phyloP scores from a whole-genome alignment of 2,797 vertebrate species.

The Mastacembelus armatus region DNA sequence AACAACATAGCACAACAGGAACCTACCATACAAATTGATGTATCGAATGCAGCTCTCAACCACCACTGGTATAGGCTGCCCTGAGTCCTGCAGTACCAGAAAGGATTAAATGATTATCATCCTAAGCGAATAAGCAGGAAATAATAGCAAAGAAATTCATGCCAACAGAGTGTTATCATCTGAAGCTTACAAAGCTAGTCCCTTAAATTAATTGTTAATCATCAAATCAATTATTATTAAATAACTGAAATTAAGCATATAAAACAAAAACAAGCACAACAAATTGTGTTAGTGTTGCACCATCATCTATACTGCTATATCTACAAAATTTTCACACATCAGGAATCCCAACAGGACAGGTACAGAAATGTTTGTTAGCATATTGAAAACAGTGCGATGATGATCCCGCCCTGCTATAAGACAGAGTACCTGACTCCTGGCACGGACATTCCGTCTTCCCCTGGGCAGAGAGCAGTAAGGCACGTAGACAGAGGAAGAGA shows the following conservation, averaged over 20 bases:
- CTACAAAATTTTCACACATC: constrained; percentile 30
- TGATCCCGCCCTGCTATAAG: constrained; percentile 60
- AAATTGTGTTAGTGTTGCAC: constrained; percentile 25
- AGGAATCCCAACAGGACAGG: constrained; percentile 52
- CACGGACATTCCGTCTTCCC: constrained; percentile 97
- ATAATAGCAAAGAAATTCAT: constrained; percentile 25
- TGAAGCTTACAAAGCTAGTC: constrained; percentile 14
- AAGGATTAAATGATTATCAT: constrained; percentile 34
- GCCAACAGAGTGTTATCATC: constrained; percentile 25
- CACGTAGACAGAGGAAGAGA: constrained; percentile 87
- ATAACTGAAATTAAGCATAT: constrained; percentile 12
- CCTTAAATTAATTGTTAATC: constrained; percentile 28
- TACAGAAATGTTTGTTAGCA: constrained; percentile 63
- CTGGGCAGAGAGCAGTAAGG: constrained; percentile 91
- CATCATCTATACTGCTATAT: constrained; percentile 8
- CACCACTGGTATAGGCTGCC: constrained; percentile 95
- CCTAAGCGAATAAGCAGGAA: background rate
- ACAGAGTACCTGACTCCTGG: constrained; percentile 95
- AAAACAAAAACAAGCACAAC: constrained; percentile 28
- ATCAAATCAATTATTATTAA: constrained; percentile 13
- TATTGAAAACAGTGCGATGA: constrained; percentile 47
- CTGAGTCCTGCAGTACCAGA: constrained; percentile 86
- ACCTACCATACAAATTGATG: constrained; percentile 97
- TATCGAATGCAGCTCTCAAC: constrained; percentile 98
- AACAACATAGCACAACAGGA: background rate